These are phyloP conservation scores for Diabrotica virgifera DNA, from an alignment of 1,140 invertebrate genomes.

Conservation along the genomic window DNA sequence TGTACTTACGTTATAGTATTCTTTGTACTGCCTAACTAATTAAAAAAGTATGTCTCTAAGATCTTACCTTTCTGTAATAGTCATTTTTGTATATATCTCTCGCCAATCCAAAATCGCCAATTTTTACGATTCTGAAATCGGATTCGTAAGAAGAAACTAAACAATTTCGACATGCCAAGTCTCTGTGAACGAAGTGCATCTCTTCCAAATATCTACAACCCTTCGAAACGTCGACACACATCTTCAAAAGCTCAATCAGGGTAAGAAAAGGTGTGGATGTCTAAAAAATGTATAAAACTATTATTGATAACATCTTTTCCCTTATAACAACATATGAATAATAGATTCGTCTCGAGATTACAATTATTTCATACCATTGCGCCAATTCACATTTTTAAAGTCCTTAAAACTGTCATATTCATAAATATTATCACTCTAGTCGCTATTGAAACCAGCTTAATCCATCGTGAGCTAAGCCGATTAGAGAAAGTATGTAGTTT, in stretches of 20 bases:
- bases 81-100: constrained; percentile 95
- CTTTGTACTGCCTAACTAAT: no score
- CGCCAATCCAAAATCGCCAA: constrained; percentile 93
- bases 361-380: no score
- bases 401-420: no score
- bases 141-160: constrained; percentile 74
- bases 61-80: constrained; percentile 78
- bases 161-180: constrained; percentile 92
- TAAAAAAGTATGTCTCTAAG: no score
- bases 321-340: no score
- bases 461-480: no score
- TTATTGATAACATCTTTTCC: neutral
- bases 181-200: constrained; percentile 94
- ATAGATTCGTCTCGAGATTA: no score
- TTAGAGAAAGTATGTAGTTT: no score
- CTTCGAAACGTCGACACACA: constrained; percentile 92
- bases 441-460: no score
- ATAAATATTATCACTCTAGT: no score
- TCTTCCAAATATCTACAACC: constrained; percentile 92
- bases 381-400: no score
- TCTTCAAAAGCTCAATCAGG: constrained; percentile 79
- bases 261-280: constrained; percentile 54
- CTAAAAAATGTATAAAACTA: constrained; percentile 27
- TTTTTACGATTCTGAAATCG: constrained; percentile 82
- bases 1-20: no score